Evolutionary conservation across 2,888 invertebrate genomes (phyloP), one percentile per base, ranked within the genome.

Genomic region (Synanthedon tipuliformis): DNA sequence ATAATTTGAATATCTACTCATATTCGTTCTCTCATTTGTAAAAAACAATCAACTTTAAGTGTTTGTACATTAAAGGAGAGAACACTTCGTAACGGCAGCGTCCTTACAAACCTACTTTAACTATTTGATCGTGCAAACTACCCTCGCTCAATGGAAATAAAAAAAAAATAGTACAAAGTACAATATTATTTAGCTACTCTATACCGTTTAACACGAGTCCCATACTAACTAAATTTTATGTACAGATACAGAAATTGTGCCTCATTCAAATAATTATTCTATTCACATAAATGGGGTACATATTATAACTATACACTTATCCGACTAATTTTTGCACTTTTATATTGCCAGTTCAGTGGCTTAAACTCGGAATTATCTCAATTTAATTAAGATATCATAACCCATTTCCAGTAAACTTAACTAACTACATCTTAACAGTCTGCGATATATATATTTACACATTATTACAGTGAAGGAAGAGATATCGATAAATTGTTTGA

Each of bases 361-460:
- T 84, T 85, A 85, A 86, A 86, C 85, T 81, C 82, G 83, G 80
- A 81, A 84, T 23, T 75, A 84, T 84, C 83, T 85, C 78, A 84
- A 84, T 84, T 85, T 82, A 69, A 84, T 84, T 78, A 84, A 84
- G 85, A 84, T 73, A 74, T 81, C 75, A 71, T 81, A 82, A 83
- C 79, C 78, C 81, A 79, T 75, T 71, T 68, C 69, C 73, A 71
- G 63, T 74, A 72, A 78, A 79, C 73, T 65, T 69, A 72, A 69
- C 71, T 81, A 78, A 62, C 67, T 68, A 70, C 55, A 59, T 65
- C 64, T 71, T 71, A 77, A 74, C 73, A 75, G 67, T 76, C 66
- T 72, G 69, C 62, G 63, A 71, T 64, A 68, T 74, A 48, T 83
- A 49, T 84, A 83, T 85, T 78, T 85, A 86, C 84, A 84, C 57